phyloP scores from a whole-genome alignment of 2,888 invertebrate genomes.

The Aphodius sticticus region DNA sequence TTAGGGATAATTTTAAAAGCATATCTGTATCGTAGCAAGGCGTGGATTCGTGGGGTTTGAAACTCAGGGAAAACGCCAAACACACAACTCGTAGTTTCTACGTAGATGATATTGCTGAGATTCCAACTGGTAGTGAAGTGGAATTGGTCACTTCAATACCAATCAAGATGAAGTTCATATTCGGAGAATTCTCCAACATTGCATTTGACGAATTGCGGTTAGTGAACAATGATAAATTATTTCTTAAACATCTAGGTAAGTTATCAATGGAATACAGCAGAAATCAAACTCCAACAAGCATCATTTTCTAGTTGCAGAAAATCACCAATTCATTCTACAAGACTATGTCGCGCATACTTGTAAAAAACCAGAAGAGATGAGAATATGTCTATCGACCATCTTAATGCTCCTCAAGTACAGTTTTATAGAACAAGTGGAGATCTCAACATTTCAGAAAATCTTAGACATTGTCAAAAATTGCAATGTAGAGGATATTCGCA shows the following conservation, averaged over 20 bases:
- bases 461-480: conserved; percentile 49
- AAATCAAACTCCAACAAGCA: background rate
- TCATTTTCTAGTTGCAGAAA: conserved; percentile 31
- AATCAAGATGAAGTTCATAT: conserved; percentile 49
- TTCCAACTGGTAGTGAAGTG: conserved; percentile 53
- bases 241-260: conserved; percentile 54
- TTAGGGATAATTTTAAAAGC: conserved; percentile 5
- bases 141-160: conserved; percentile 53
- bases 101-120: conserved; percentile 39
- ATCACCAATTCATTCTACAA: conserved; percentile 25
- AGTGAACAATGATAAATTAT: conserved; percentile 51
- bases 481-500: conserved; percentile 41
- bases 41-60: conserved; percentile 49
- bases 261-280: background rate
- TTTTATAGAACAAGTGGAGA: conserved; percentile 49
- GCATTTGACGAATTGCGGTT: conserved; percentile 48
- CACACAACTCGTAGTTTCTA: conserved; percentile 25
- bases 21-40: conserved; percentile 29
- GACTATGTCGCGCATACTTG: conserved; percentile 28
- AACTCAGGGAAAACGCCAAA: conserved; percentile 38
- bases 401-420: conserved; percentile 43
- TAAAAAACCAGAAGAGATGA: conserved; percentile 41
- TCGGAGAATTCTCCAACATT: conserved; percentile 34
- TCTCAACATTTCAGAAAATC: conserved; percentile 44
- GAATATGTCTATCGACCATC: conserved; percentile 48